Evolutionary conservation across 2,888 invertebrate genomes (phyloP).

Genomic region (Tromatobia lineatoria): DNA sequence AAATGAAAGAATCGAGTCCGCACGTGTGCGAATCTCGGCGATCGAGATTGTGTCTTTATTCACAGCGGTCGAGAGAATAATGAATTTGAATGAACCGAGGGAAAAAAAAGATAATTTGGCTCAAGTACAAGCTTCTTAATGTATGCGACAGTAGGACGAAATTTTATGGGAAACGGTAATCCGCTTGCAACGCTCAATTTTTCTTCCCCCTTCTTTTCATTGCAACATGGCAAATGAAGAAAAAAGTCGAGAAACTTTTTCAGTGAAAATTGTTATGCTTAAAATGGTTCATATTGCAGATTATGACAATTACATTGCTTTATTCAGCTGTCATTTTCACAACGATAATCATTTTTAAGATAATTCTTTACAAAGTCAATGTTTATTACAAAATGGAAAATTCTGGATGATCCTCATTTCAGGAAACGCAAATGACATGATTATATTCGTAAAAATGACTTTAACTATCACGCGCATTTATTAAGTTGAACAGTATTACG

Average conservation of each 20-base stretch:
- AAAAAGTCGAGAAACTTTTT: background rate
- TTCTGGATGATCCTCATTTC: background rate
- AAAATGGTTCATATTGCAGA: background rate
- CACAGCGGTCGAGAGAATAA: constrained; percentile 17
- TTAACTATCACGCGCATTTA: background rate
- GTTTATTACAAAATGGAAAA: too few relatives aligned
- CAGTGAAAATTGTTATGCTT: background rate
- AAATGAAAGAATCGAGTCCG: constrained; percentile 45
- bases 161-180: constrained; percentile 42
- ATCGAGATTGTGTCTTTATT: constrained; percentile 45
- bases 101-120: constrained; percentile 35
- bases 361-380: background rate
- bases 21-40: constrained; percentile 61
- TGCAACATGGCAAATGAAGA: background rate
- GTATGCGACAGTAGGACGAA: background rate
- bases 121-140: constrained; percentile 4
- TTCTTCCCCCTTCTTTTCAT: background rate
- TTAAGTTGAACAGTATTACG: background rate
- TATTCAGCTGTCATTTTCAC: background rate
- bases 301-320: background rate
- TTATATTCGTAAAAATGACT: background rate
- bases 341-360: background rate
- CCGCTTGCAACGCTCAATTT: background rate
- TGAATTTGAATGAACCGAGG: constrained; percentile 11
- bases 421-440: background rate